Percentiles rank a stretch among this genome's conserved stretches.
Conservation (phyloP, 2,888 invertebrate genomes). For the Muschampia plurimacula region DNA sequence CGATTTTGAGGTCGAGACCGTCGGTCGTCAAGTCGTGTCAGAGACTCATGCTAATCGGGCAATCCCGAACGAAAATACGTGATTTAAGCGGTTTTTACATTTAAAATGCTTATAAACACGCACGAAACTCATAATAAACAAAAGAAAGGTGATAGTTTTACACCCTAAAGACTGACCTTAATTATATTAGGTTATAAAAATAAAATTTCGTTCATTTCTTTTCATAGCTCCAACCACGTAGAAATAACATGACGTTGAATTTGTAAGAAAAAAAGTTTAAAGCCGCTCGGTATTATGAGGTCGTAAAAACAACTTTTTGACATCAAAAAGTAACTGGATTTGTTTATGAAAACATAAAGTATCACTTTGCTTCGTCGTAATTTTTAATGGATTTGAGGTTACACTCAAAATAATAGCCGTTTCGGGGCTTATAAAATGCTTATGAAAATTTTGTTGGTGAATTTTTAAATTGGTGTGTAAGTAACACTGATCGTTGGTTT, state of each 20-base stretch:
- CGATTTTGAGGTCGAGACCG: too few relatives aligned
- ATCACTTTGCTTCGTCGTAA: slow-evolving; percentile 21
- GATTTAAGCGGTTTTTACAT: too few relatives aligned
- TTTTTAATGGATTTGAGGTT: slow-evolving; percentile 19
- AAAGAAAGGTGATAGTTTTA: too few relatives aligned
- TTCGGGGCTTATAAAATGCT: background rate
- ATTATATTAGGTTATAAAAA: too few relatives aligned
- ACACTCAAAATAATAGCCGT: slow-evolving; percentile 1
- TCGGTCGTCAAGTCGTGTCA: too few relatives aligned
- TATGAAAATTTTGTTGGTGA: slow-evolving; percentile 6
- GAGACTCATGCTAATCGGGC: too few relatives aligned
- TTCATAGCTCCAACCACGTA: background rate
- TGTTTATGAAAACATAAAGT: slow-evolving; percentile 20
- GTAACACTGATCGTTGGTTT: background rate
- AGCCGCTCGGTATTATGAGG: background rate
- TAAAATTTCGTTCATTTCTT: too few relatives aligned
- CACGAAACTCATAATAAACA: too few relatives aligned
- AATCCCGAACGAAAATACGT: too few relatives aligned
- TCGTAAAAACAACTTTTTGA: slow-evolving; percentile 10
- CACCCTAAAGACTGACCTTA: too few relatives aligned
- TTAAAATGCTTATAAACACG: too few relatives aligned
- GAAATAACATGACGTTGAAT: background rate
- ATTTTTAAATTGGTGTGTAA: slow-evolving; percentile 3
- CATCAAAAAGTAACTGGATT: slow-evolving; percentile 17
- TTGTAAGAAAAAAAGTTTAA: background rate